Evolutionary conservation across 2,888 invertebrate species (phyloP).

Genomic region (Elysia crispata): DNA sequence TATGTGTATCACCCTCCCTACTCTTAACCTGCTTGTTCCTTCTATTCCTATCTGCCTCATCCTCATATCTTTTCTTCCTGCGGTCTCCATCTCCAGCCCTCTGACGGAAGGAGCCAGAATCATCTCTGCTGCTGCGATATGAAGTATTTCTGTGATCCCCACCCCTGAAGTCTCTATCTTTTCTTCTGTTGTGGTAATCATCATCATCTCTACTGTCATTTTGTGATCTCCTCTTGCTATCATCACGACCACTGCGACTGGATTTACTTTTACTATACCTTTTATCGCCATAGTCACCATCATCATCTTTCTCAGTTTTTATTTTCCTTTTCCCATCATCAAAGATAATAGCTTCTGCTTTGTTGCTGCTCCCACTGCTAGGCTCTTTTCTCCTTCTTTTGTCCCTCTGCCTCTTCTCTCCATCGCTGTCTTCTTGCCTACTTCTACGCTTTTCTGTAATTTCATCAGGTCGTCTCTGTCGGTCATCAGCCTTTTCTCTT

Average conservation of each 20-base stretch:
- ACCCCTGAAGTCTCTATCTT: constrained; percentile 15
- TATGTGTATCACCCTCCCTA: constrained; percentile 50
- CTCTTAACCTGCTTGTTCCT: constrained; percentile 49
- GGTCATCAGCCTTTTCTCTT: constrained; percentile 41
- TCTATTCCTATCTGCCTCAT: constrained; percentile 48
- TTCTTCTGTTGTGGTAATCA: constrained; percentile 32
- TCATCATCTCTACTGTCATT: constrained; percentile 38
- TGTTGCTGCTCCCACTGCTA: constrained; percentile 19
- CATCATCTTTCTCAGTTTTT: constrained; percentile 44
- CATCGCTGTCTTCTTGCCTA: constrained; percentile 43
- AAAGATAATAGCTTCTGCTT: constrained; percentile 25
- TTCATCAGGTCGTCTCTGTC: constrained; percentile 47
- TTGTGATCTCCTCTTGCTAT: background rate
- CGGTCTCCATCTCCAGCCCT: constrained; percentile 38
- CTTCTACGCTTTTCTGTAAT: constrained; percentile 30
- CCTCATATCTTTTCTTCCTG: constrained; percentile 31
- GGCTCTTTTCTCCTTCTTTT: constrained; percentile 22
- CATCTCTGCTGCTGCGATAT: constrained; percentile 20
- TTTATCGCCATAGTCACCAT: constrained; percentile 28
- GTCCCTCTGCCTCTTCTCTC: background rate
- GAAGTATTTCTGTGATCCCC: background rate
- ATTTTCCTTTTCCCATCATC: constrained; percentile 37
- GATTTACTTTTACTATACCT: constrained; percentile 27
- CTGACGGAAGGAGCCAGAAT: background rate
- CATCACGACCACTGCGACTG: constrained; percentile 20